Evolutionary conservation across 1,140 invertebrate genomes (phyloP), one percentile per base, ranked within the genome.

Genomic region (Drosophila orosa): DNA sequence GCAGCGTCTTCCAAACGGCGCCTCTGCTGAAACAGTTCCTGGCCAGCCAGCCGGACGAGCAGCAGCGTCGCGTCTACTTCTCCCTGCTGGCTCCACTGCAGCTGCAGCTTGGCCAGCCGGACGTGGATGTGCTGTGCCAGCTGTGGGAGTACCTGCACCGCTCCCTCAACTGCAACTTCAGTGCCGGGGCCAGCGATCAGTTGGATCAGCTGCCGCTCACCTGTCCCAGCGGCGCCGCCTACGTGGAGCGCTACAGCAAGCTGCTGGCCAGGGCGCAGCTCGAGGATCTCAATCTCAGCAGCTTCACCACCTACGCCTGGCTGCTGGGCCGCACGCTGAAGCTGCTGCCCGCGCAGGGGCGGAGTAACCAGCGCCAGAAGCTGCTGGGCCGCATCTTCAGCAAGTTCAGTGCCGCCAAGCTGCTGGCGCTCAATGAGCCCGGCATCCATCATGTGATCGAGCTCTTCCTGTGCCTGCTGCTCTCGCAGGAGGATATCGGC

Each of bases 401-500:
- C 39, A 92, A 92, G 44, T 92, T 92, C 33, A 90, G 85, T 57
- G 65, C 78, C 2, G 74, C 89, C n/a, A 92, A 92, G 29, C 54
- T 92, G 27, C 48, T 92, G 40, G 80, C 91, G 0, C 63, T 92
- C 0, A 92, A 91, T 35, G 91, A 92, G 48, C 71, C 68, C 1
- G 91, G 91, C 3, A 92, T 92, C 25, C 91, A 92, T 44, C 91
- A 92, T 69, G 72, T 92, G 3, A 89, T 91, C 12, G 86, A 91
- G 59, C 67, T 92, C 19, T 92, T 92, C 39, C 55, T 92, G 0
- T 77, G 82, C 47, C 61, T 92, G 27, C 61, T 91, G 13, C 54
- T 91, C 2, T 69, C 58, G 7, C 72, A 74, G 17, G 55, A 57
- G 1, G 87, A 91, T 25, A 68, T 92, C 4, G 31, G 15, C 2